phyloP scores from a whole-genome alignment of 2,797 vertebrate species.

The Decapterus maruadsi region DNA sequence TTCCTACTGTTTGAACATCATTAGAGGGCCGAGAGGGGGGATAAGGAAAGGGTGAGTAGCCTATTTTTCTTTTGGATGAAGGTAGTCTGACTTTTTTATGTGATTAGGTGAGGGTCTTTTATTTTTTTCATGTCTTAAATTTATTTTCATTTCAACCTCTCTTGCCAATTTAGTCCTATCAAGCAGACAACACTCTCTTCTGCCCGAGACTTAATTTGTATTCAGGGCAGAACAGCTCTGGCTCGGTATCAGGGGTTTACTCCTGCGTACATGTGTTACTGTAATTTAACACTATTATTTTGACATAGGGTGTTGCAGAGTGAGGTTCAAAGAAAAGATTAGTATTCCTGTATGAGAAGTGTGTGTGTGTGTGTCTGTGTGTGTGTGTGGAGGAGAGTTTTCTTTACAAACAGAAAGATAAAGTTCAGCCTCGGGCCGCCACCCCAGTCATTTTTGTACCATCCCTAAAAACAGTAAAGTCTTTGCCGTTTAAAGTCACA shows the following conservation, averaged over 20 bases:
- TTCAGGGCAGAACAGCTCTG: neutral
- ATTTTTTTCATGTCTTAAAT: neutral
- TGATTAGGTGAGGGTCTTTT: neutral
- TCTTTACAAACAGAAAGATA: neutral
- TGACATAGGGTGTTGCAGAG: neutral
- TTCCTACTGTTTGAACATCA: neutral
- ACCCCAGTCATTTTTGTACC: neutral
- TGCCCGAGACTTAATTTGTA: neutral
- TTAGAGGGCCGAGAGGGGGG: neutral
- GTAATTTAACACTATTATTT: conserved; percentile 1
- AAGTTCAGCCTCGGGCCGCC: neutral
- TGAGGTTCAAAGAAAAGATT: conserved; percentile 1
- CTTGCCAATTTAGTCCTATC: conserved; percentile 1
- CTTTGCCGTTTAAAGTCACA: neutral
- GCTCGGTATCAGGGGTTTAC: neutral
- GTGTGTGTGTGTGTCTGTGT: neutral
- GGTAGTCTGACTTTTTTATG: neutral
- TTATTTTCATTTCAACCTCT: neutral
- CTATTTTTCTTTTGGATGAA: neutral
- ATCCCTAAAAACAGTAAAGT: neutral
- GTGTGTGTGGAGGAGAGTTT: neutral
- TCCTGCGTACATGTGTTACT: neutral
- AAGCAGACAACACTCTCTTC: neutral
- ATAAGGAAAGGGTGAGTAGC: neutral
- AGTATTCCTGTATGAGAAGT: neutral